Conservation (phyloP, 2,888 invertebrate genomes). For the Microdon myrmicae region DNA sequence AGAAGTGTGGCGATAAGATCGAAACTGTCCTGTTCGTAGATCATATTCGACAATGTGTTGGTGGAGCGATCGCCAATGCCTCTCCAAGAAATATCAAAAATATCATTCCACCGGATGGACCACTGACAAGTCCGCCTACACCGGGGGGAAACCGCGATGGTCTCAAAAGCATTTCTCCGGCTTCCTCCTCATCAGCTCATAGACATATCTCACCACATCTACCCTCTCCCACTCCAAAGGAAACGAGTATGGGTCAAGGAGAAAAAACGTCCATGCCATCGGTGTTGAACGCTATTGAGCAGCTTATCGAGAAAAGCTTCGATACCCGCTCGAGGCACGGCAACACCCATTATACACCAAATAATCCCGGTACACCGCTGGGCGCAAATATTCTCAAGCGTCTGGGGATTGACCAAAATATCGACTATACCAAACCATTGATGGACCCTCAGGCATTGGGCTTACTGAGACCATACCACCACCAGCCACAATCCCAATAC, state of each 20-base stretch:
- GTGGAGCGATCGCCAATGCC: slow-evolving; percentile 78
- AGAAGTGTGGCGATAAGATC: slow-evolving; percentile 95
- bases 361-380: slow-evolving; percentile 75
- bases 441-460: slow-evolving; percentile 91
- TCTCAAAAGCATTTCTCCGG: slow-evolving; percentile 72
- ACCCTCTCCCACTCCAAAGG: slow-evolving; percentile 68
- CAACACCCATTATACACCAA: slow-evolving; percentile 63
- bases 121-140: slow-evolving; percentile 69
- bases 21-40: slow-evolving; percentile 92
- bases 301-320: slow-evolving; percentile 96
- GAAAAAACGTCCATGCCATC: slow-evolving; percentile 82
- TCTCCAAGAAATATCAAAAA: slow-evolving; percentile 77
- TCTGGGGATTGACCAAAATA: slow-evolving; percentile 91
- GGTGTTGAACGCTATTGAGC: slow-evolving; percentile 94
- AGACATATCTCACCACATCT: slow-evolving; percentile 78
- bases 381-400: slow-evolving; percentile 92
- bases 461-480: slow-evolving; percentile 80
- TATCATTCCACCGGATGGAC: slow-evolving; percentile 72
- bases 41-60: slow-evolving; percentile 91
- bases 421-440: slow-evolving; percentile 90
- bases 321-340: slow-evolving; percentile 83
- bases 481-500: slow-evolving; percentile 75
- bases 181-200: slow-evolving; percentile 74
- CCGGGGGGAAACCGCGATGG: slow-evolving; percentile 71
- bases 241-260: slow-evolving; percentile 69